Evolutionary conservation across 2,888 invertebrate genomes (phyloP).

Genomic region (Nipponacmea schrenckii): DNA sequence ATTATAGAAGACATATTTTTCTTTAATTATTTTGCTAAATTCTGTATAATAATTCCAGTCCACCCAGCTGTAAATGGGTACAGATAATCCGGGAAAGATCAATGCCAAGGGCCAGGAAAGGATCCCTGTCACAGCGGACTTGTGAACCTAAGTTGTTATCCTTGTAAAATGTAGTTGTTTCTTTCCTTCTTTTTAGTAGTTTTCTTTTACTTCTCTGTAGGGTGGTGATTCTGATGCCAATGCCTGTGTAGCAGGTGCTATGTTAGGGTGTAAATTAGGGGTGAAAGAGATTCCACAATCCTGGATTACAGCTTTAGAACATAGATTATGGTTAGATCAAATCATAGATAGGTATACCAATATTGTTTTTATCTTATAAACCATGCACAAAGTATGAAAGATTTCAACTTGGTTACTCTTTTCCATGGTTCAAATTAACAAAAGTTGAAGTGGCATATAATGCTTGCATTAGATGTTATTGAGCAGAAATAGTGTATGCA

Average conservation of each 20-base stretch:
- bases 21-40: too few species aligned
- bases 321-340: slow-evolving; percentile 53
- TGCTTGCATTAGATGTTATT: not conserved
- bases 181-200: too few species aligned
- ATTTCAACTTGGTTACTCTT: not conserved
- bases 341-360: slow-evolving; percentile 45
- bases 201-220: slow-evolving; percentile 34
- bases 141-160: too few species aligned
- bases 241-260: slow-evolving; percentile 61
- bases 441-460: not conserved
- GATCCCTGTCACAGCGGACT: too few species aligned
- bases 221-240: slow-evolving; percentile 65
- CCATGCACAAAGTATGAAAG: not conserved
- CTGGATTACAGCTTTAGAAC: slow-evolving; percentile 53
- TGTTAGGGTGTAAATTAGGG: slow-evolving; percentile 63
- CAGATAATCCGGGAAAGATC: too few species aligned
- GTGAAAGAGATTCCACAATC: slow-evolving; percentile 50
- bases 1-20: too few species aligned
- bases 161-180: too few species aligned
- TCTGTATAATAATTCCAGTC: too few species aligned
- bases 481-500: too few species aligned
- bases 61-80: too few species aligned
- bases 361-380: not conserved
- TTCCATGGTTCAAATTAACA: not conserved
- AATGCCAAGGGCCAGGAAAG: too few species aligned